These are phyloP conservation scores for Diarsia mendica DNA, from an alignment of 2,888 invertebrate species.

Conservation along the genomic window DNA sequence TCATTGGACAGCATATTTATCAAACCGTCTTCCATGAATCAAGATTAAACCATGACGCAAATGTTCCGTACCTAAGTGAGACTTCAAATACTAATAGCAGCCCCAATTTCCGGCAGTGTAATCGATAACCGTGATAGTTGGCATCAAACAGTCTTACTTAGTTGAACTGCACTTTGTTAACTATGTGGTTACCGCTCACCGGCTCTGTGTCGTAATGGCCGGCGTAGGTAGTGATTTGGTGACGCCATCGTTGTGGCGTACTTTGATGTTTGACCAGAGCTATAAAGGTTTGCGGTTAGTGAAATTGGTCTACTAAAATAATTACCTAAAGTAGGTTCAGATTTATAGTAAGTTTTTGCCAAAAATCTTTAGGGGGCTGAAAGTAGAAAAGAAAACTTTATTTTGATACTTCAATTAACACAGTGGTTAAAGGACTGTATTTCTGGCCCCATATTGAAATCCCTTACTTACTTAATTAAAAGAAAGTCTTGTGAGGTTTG, in stretches of 20 bases:
- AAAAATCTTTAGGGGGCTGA: neutral
- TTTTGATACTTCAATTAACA: neutral
- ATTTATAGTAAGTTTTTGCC: neutral
- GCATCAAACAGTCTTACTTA: constrained; percentile 44
- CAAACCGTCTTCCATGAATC: neutral
- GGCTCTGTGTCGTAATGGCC: constrained; percentile 16
- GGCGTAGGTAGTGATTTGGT: constrained; percentile 29
- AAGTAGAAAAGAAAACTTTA: neutral
- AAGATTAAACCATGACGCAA: neutral
- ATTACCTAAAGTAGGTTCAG: neutral
- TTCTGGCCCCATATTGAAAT: neutral
- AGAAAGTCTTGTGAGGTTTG: too few relatives aligned
- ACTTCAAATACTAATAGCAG: constrained; percentile 22
- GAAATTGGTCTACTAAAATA: neutral
- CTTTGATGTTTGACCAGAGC: constrained; percentile 11
- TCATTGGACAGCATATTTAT: neutral
- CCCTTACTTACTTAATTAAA: neutral
- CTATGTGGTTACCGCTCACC: constrained; percentile 40
- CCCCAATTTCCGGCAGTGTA: constrained; percentile 28
- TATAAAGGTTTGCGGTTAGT: neutral
- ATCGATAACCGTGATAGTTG: constrained; percentile 47
- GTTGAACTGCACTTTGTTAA: constrained; percentile 51
- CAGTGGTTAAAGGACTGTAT: neutral
- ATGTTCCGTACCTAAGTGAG: constrained; percentile 1
- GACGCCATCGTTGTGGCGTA: constrained; percentile 19